Evolutionary conservation across 2,888 invertebrate species (phyloP), one percentile per base, ranked within the genome.

Genomic region (Bembecia ichneumoniformis): DNA sequence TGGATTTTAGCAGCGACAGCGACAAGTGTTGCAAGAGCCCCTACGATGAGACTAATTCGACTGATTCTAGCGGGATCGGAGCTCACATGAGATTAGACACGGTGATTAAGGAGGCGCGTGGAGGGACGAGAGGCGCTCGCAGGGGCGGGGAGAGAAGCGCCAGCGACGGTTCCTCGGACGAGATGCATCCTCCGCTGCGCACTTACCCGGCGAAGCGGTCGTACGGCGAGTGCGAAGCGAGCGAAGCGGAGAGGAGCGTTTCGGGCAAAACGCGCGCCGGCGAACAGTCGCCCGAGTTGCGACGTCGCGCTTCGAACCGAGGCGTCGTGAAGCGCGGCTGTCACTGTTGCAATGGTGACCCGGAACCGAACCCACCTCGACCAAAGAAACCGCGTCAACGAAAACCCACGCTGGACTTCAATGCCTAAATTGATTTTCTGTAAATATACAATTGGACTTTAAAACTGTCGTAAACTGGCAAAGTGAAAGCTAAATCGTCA

Each of bases 251-350:
- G 52, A 71, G 82, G 34, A 89, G 88, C 51, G 65, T 83, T 9
- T 74, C 83, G 0, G 82, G 81, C 1, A 89, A 79, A 59, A 76
- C 74, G 1, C 59, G 74, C 3, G 71, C 77, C 1, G 75, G 75
- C 3, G 73, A 77, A 46, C 55, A 74, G 11, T 66, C 73, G 40
- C 67, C 74, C 46, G 77, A 72, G 17, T 66, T 63, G 3, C 55
- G 76, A 35, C 70, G 81, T 1, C 86, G 67, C 58, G 89, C 73
- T 47, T 89, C 64, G 20, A 80, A 80, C 0, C 74, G 91, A 0
- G 90, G 90, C 5, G 89, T 90, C 9, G 90, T 90, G 1, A 90
- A 90, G 58, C 86, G 90, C 43, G 89, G 89, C 48, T 91, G 91
- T 62, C 88, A 88, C 35, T 91, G 91, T 68, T 91, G 91, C 69